Percentiles rank a stretch among this genome's conserved stretches.
These are phyloP conservation scores for Geopemphigus sp. DNA, from an alignment of 1,140 invertebrate genomes.

Conservation along the genomic window DNA sequence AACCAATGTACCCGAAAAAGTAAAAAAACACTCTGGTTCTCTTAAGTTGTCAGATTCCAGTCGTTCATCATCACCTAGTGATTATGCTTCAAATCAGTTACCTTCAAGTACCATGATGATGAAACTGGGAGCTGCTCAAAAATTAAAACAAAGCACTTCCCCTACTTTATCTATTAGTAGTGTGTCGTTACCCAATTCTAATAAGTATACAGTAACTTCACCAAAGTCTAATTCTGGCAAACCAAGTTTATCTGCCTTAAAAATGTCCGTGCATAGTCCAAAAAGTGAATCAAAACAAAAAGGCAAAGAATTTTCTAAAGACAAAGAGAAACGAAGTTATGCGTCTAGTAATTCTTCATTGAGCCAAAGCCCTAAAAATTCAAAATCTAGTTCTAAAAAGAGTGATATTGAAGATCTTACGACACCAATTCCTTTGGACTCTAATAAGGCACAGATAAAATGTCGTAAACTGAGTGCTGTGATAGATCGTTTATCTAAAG, in stretches of 20 bases:
- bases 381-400: slow-evolving; percentile 65
- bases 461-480: slow-evolving; percentile 38
- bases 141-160: slow-evolving; percentile 47
- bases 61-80: slow-evolving; percentile 42
- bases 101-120: slow-evolving; percentile 48
- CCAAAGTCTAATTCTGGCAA: slow-evolving; percentile 65
- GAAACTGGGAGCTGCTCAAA: slow-evolving; percentile 33
- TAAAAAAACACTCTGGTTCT: slow-evolving; percentile 43
- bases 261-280: slow-evolving; percentile 70
- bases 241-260: slow-evolving; percentile 83
- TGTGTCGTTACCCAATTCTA: slow-evolving; percentile 71
- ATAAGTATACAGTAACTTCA: slow-evolving; percentile 69
- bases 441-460: slow-evolving; percentile 38
- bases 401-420: slow-evolving; percentile 59
- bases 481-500: slow-evolving; percentile 36
- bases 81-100: slow-evolving; percentile 41
- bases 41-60: slow-evolving; percentile 47
- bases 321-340: slow-evolving; percentile 55
- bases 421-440: neutral
- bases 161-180: slow-evolving; percentile 49
- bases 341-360: slow-evolving; percentile 60
- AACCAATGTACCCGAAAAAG: slow-evolving; percentile 34
- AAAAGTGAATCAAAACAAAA: slow-evolving; percentile 57
- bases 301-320: slow-evolving; percentile 58
- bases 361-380: slow-evolving; percentile 64